phyloP scores from a whole-genome alignment of 53 echinoderm and acorn worm genomes.

The Temnopleurus reevesii region DNA sequence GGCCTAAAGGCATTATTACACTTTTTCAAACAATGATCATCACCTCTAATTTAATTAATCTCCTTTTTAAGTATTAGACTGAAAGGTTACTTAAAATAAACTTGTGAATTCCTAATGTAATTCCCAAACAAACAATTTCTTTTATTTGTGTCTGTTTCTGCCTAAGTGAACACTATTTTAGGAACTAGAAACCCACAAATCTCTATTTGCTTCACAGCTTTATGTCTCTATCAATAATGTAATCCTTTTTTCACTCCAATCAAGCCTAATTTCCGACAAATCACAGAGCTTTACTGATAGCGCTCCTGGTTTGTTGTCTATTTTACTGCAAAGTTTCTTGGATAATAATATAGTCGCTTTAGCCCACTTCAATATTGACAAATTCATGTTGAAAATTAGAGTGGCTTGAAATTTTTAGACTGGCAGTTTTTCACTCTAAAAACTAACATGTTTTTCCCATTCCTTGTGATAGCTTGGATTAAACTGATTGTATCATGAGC shows the following conservation, averaged over 20 bases:
- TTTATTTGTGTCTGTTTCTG: neutral
- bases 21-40: too few relatives aligned
- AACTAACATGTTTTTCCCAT: neutral
- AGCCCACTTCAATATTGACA: too few relatives aligned
- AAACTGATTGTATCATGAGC: neutral
- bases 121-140: neutral
- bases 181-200: neutral
- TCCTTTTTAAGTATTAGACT: too few relatives aligned
- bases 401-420: too few relatives aligned
- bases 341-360: too few relatives aligned
- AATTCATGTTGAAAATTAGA: too few relatives aligned
- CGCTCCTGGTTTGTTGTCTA: slow-evolving; percentile 15
- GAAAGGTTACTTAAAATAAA: too few relatives aligned
- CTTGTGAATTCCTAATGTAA: neutral
- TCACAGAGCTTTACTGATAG: neutral
- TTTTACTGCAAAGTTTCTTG: too few relatives aligned
- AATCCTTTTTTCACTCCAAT: slow-evolving; percentile 26
- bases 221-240: slow-evolving; percentile 36
- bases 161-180: slow-evolving; percentile 28
- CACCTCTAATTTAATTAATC: too few relatives aligned
- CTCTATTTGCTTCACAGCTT: slow-evolving; percentile 33
- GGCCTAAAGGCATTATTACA: too few relatives aligned
- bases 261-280: slow-evolving; percentile 38
- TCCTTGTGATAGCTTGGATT: too few relatives aligned
- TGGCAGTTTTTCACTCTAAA: neutral